These are phyloP conservation scores for Lota lota DNA, from an alignment of 2,113 vertebrate genomes.

Conservation along the genomic window DNA sequence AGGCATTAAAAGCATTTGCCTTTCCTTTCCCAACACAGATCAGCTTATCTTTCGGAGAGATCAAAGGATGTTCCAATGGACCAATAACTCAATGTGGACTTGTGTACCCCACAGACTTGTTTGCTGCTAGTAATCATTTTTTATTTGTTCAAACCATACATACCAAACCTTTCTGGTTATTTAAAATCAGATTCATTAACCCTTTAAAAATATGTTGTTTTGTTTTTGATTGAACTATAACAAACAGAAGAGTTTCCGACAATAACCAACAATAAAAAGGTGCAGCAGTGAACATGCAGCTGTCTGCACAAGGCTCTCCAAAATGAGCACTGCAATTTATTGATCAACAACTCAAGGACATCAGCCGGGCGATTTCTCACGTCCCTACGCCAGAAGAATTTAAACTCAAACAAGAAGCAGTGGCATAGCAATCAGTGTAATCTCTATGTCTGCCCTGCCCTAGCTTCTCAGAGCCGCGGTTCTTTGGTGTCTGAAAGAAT, in stretches of 20 bases:
- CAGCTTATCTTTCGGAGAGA: conserved; percentile 30
- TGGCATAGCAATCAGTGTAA: conserved; percentile 56
- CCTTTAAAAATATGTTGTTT: too few relatives aligned
- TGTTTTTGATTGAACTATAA: too few relatives aligned
- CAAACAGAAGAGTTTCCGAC: too few relatives aligned
- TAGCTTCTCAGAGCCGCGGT: conserved; percentile 32
- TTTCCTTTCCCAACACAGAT: conserved; percentile 41
- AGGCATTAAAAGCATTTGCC: conserved; percentile 36
- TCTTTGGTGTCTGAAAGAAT: conserved; percentile 45
- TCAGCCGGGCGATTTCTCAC: background rate
- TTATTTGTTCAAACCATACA: too few relatives aligned
- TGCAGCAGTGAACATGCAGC: too few relatives aligned
- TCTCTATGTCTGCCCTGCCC: conserved; percentile 43
- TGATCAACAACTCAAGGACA: conserved; percentile 21
- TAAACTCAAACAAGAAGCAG: conserved; percentile 45
- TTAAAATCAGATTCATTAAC: too few relatives aligned
- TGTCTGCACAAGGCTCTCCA: too few relatives aligned
- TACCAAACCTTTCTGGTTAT: too few relatives aligned
- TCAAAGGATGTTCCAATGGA: conserved; percentile 31
- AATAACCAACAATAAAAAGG: too few relatives aligned
- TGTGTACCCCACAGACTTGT: background rate
- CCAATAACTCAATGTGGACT: conserved; percentile 47
- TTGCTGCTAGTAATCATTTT: too few relatives aligned
- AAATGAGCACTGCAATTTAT: conserved; percentile 29
- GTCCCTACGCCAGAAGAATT: conserved; percentile 41